These are phyloP conservation scores for Sciurus vulgaris DNA, from an alignment of 2,797 vertebrate species.

Conservation along the genomic window DNA sequence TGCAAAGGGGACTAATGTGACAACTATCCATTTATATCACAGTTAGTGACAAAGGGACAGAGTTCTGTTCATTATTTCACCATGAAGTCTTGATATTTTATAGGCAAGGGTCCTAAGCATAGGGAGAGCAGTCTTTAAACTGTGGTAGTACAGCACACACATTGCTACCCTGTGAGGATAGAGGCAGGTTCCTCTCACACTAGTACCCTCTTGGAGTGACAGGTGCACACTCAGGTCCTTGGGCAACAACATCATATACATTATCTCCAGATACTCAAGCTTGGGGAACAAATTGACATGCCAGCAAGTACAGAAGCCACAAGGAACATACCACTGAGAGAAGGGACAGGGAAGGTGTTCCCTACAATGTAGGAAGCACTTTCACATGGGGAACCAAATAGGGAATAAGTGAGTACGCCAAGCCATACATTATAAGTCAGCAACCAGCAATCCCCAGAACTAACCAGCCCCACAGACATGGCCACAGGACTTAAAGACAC, in stretches of 20 bases:
- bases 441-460: conserved; percentile 68
- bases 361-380: conserved; percentile 61
- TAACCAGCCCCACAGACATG: conserved; percentile 61
- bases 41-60: conserved; percentile 40
- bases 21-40: neutral
- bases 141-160: neutral
- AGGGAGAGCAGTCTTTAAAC: conserved; percentile 8
- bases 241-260: conserved; percentile 58
- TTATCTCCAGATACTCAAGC: conserved; percentile 71
- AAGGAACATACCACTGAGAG: conserved; percentile 71
- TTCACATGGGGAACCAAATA: conserved; percentile 62
- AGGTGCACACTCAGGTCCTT: conserved; percentile 25
- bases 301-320: conserved; percentile 80
- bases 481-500: conserved; percentile 74
- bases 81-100: conserved; percentile 22
- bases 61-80: conserved; percentile 31
- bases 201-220: conserved; percentile 4
- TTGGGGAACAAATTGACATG: conserved; percentile 69
- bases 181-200: conserved; percentile 41
- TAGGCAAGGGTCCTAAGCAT: conserved; percentile 1
- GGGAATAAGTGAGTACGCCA: conserved; percentile 79
- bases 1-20: neutral
- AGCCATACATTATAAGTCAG: conserved; percentile 78
- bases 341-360: conserved; percentile 41
- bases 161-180: neutral